Evolutionary conservation across 2,888 invertebrate genomes (phyloP).

Genomic region (Ellobium chinense): DNA sequence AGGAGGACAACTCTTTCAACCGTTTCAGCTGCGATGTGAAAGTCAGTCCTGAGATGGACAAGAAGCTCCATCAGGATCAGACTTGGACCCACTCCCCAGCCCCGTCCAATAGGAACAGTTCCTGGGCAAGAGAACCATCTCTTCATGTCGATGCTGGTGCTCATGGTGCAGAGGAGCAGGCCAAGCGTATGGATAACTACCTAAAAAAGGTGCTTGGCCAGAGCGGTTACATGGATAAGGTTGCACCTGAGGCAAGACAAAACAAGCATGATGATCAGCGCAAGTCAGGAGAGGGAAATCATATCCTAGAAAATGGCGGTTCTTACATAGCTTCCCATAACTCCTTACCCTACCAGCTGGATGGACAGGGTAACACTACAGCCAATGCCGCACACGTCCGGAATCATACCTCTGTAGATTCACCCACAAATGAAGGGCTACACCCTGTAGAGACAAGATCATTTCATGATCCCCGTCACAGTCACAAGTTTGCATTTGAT

Average conservation of each 20-base stretch:
- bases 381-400: background rate
- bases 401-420: background rate
- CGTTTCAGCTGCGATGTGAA: background rate
- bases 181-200: slow-evolving; percentile 3
- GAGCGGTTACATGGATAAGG: background rate
- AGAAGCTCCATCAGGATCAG: background rate
- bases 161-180: background rate
- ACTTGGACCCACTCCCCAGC: background rate
- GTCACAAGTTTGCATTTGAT: slow-evolving; percentile 38
- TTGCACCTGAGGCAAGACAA: background rate
- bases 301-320: background rate
- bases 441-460: slow-evolving; percentile 13
- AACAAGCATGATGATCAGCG: background rate
- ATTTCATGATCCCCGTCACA: slow-evolving; percentile 41
- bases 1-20: background rate
- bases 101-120: background rate
- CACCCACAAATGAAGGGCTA: background rate
- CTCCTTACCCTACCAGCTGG: background rate
- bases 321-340: background rate
- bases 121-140: background rate
- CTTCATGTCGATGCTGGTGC: background rate
- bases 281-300: background rate
- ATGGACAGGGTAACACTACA: background rate
- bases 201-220: background rate
- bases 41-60: background rate